These are phyloP conservation scores for Lampris incognitus DNA, from an alignment of 2,113 vertebrate genomes.

Conservation along the genomic window DNA sequence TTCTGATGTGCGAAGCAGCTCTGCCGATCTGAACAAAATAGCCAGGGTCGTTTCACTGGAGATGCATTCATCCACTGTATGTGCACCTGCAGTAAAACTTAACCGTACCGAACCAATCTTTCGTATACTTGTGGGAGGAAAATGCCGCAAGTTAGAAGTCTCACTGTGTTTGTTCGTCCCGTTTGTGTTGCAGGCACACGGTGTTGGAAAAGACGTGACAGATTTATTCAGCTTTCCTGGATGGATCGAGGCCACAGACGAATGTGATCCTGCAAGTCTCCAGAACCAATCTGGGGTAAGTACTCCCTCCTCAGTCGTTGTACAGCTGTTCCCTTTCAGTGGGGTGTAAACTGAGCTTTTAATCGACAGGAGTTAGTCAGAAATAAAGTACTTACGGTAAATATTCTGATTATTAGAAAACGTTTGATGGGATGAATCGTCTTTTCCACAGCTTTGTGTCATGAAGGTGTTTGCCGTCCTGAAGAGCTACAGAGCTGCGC, in stretches of 20 bases:
- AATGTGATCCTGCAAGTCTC: conserved; percentile 72
- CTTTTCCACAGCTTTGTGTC: conserved; percentile 67
- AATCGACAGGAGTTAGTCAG: background rate
- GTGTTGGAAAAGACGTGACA: conserved; percentile 4
- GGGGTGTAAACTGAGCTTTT: too few relatives aligned
- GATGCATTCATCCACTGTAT: conserved; percentile 47
- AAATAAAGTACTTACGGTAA: background rate
- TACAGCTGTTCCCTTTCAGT: too few relatives aligned
- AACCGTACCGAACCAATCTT: too few relatives aligned
- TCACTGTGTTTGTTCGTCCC: background rate
- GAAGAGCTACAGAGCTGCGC: conserved; percentile 51
- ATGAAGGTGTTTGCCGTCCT: conserved; percentile 67
- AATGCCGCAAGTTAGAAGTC: background rate
- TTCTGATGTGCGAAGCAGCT: background rate
- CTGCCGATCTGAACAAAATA: conserved; percentile 45
- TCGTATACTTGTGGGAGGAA: background rate
- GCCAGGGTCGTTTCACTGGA: conserved; percentile 18
- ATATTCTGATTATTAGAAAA: background rate
- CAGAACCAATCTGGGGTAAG: conserved; percentile 56
- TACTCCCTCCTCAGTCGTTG: too few relatives aligned
- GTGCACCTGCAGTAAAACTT: background rate
- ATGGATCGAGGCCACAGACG: conserved; percentile 64
- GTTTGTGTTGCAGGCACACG: conserved; percentile 51
- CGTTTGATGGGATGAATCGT: background rate
- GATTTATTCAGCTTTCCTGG: background rate